Evolutionary conservation across 53 echinoderm and acorn worm species (phyloP).

Genomic region (Glandiceps talaboti): DNA sequence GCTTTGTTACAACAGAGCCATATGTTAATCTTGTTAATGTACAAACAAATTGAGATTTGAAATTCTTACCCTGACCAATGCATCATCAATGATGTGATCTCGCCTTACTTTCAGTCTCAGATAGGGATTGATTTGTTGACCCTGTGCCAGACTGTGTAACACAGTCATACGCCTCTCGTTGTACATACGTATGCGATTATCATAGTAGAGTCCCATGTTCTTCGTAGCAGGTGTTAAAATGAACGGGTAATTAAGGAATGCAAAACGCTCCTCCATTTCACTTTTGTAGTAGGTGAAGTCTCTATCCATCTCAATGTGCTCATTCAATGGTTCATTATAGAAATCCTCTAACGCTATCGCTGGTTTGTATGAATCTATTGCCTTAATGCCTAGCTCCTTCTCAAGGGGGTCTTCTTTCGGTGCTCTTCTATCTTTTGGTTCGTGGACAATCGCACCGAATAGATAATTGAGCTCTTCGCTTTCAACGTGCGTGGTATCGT

Average conservation of each 20-base stretch:
- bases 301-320: slow-evolving; percentile 66
- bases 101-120: slow-evolving; percentile 78
- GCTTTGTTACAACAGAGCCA: too few relatives aligned
- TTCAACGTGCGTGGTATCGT: slow-evolving; percentile 25
- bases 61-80: slow-evolving; percentile 77
- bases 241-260: slow-evolving; percentile 92
- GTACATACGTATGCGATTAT: slow-evolving; percentile 85
- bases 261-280: slow-evolving; percentile 52
- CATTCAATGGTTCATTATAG: slow-evolving; percentile 93
- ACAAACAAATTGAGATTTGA: too few relatives aligned
- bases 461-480: slow-evolving; percentile 42
- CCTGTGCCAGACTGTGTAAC: slow-evolving; percentile 84
- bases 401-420: slow-evolving; percentile 58
- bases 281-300: slow-evolving; percentile 93
- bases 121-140: slow-evolving; percentile 83
- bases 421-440: slow-evolving; percentile 54
- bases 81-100: slow-evolving; percentile 82
- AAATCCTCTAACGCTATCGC: slow-evolving; percentile 81
- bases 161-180: slow-evolving; percentile 78
- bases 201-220: slow-evolving; percentile 89
- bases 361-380: slow-evolving; percentile 55
- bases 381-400: slow-evolving; percentile 48
- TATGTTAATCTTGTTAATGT: too few relatives aligned
- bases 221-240: slow-evolving; percentile 75
- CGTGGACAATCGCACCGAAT: slow-evolving; percentile 55